Evolutionary conservation across 2,113 vertebrate species (phyloP).

Genomic region (Heloderma charlesbogerti): DNA sequence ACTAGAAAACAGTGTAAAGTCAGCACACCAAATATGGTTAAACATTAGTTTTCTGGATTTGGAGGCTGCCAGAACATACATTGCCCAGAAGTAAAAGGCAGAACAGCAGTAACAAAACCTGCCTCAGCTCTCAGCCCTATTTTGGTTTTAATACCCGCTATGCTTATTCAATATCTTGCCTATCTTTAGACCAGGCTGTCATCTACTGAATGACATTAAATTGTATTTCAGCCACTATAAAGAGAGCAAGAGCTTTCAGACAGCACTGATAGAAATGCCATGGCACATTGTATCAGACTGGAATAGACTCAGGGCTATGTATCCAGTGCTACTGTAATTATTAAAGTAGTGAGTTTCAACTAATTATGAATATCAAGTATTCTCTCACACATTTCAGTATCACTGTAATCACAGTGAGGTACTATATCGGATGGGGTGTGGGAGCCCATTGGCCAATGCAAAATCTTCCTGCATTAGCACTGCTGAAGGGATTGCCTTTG

Average conservation of each 20-base stretch:
- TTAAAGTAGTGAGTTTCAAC: not conserved
- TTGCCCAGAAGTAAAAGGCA: slow-evolving; percentile 7
- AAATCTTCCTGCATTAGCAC: not conserved
- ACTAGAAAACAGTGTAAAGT: not conserved
- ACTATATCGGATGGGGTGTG: not conserved
- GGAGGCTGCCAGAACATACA: not conserved
- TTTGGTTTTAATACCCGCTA: not conserved
- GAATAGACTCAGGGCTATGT: too few species aligned
- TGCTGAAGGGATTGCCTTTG: not conserved
- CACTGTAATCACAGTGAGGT: not conserved
- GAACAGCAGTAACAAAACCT: not conserved
- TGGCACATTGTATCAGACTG: not conserved
- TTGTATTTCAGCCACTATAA: fast-evolving
- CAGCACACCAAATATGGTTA: not conserved
- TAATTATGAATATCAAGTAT: not conserved
- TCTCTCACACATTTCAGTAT: not conserved
- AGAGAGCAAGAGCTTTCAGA: not conserved
- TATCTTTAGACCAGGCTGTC: not conserved
- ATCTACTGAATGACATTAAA: not conserved
- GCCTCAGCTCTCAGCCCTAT: not conserved
- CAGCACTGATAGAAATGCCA: not conserved
- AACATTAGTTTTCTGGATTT: not conserved
- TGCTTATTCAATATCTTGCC: not conserved
- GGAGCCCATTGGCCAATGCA: not conserved
- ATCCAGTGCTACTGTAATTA: not conserved